Evolutionary conservation across 2,888 invertebrate genomes (phyloP).

Genomic region (Orchesella flavescens): DNA sequence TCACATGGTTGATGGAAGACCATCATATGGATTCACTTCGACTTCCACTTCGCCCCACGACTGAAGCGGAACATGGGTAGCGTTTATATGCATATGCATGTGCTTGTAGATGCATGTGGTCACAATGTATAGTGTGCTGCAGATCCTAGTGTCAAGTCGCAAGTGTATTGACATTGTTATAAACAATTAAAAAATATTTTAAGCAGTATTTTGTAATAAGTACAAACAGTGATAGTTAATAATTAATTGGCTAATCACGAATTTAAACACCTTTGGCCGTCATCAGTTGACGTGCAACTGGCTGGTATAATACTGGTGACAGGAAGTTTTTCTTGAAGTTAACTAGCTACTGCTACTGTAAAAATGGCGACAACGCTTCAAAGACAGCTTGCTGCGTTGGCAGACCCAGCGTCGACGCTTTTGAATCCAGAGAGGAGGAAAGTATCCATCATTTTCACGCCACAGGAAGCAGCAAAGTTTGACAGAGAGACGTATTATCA

Average conservation of each 20-base stretch:
- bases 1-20: no score
- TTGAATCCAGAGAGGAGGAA: constrained; percentile 81
- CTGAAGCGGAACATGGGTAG: no score
- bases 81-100: no score
- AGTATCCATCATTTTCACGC: constrained; percentile 90
- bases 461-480: constrained; percentile 90
- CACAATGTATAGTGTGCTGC: no score
- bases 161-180: background rate
- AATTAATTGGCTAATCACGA: no score
- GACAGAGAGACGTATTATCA: constrained; percentile 89
- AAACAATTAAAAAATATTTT: background rate
- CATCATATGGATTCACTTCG: no score
- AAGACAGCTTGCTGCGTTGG: constrained; percentile 84
- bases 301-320: background rate
- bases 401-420: constrained; percentile 83
- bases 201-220: background rate
- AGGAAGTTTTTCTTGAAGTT: background rate
- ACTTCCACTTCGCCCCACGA: no score
- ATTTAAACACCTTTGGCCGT: no score
- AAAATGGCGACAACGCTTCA: constrained; percentile 81
- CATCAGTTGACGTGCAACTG: background rate
- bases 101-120: no score
- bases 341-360: constrained; percentile 1
- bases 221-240: no score
- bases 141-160: no score